Evolutionary conservation across 2,888 invertebrate species (phyloP).

Genomic region (Periphyllus acericola): DNA sequence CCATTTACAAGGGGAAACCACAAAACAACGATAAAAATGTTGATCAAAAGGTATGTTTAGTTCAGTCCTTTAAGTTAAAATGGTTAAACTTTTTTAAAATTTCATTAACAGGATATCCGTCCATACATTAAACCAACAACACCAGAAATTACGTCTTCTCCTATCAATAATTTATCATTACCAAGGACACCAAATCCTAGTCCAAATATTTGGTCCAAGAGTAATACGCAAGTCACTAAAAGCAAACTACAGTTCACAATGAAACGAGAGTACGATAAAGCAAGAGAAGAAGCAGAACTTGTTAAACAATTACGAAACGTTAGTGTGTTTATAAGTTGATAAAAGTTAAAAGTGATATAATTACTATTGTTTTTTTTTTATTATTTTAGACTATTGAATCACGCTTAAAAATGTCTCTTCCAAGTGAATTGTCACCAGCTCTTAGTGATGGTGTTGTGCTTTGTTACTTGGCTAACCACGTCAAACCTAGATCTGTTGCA

Average conservation of each 20-base stretch:
- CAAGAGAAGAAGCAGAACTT: conserved; percentile 87
- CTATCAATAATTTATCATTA: conserved; percentile 27
- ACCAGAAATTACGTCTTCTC: conserved; percentile 40
- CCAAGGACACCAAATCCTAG: background rate
- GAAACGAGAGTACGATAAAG: conserved; percentile 90
- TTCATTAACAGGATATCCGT: conserved; percentile 23
- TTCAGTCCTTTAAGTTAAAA: background rate
- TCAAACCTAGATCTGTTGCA: conserved; percentile 88
- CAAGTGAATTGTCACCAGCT: conserved; percentile 84
- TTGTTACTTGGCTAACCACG: conserved; percentile 93
- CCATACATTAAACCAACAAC: conserved; percentile 56
- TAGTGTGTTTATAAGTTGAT: conserved; percentile 66
- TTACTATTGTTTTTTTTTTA: conserved; percentile 63
- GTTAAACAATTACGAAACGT: conserved; percentile 86
- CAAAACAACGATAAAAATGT: conserved; percentile 34
- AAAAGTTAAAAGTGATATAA: background rate
- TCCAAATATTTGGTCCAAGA: conserved; percentile 33
- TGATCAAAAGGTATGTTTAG: conserved; percentile 37
- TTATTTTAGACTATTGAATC: conserved; percentile 84
- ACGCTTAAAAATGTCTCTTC: conserved; percentile 88
- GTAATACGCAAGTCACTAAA: conserved; percentile 69
- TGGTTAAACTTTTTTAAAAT: background rate
- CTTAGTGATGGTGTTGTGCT: conserved; percentile 92
- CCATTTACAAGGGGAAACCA: conserved; percentile 63
- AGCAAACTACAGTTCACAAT: conserved; percentile 91